A percentile compares a stretch with the other conserved stretches of the same genome.
Conservation (phyloP, 2,888 invertebrate species). For the Ceriagrion tenellum region DNA sequence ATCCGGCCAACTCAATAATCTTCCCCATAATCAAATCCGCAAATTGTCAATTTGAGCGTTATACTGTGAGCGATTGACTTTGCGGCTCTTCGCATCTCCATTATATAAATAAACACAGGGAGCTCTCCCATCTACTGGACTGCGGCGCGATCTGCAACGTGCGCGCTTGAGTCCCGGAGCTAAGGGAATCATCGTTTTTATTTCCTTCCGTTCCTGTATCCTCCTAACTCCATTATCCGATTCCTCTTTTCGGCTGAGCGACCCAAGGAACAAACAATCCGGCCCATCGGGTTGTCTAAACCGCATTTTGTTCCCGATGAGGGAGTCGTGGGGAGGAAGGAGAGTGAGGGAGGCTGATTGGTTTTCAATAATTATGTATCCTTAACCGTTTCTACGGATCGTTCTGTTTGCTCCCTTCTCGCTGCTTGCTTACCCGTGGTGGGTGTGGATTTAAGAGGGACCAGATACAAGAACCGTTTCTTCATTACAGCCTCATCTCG, state of each 20-base stretch:
- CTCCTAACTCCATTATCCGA: background rate
- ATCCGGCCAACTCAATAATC: conserved; percentile 52
- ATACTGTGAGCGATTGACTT: conserved; percentile 11
- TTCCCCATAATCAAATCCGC: conserved; percentile 55
- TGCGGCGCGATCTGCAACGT: background rate
- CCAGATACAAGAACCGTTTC: no score
- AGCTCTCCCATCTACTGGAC: background rate
- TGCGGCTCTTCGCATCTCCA: conserved; percentile 33
- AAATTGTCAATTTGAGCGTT: conserved; percentile 52
- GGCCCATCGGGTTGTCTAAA: background rate
- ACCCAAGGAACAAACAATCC: background rate
- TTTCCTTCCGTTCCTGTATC: background rate
- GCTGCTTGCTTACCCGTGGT: no score
- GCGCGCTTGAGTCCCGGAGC: background rate
- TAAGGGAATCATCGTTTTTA: background rate
- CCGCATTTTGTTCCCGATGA: background rate
- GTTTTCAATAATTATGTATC: background rate
- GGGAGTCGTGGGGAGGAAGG: background rate
- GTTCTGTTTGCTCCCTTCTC: no score
- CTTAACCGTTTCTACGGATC: background rate
- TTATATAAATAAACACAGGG: conserved; percentile 7
- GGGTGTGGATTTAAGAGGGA: no score
- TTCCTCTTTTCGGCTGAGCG: background rate
- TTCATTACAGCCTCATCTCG: no score
- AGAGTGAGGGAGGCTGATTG: background rate